phyloP scores from a whole-genome alignment of 2,113 vertebrate genomes.

The Tautogolabrus adspersus region DNA sequence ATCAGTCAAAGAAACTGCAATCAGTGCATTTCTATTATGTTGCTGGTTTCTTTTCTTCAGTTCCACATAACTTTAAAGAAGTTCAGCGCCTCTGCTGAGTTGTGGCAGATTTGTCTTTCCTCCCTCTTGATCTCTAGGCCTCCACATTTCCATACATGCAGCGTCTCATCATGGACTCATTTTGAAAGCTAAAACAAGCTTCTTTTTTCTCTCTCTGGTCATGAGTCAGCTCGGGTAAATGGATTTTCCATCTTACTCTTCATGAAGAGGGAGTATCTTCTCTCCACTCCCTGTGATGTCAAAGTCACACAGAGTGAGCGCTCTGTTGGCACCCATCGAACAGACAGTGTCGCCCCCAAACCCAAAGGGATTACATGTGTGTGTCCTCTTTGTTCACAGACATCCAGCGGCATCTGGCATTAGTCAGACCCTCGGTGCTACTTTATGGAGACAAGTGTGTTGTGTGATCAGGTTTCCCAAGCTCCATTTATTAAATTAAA shows the following conservation, averaged over 20 bases:
- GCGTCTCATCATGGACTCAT: conserved; percentile 55
- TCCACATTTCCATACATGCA: conserved; percentile 69
- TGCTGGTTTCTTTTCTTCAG: not conserved
- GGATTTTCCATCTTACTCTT: conserved; percentile 78
- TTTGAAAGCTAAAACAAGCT: conserved; percentile 59
- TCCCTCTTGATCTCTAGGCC: conserved; percentile 23
- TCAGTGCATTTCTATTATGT: too few relatives aligned
- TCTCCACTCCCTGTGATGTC: conserved; percentile 71
- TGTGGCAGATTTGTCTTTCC: conserved; percentile 39
- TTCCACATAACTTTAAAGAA: conserved; percentile 26
- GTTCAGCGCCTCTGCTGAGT: conserved; percentile 22
- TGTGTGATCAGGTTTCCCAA: conserved; percentile 73
- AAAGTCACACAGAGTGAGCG: conserved; percentile 65
- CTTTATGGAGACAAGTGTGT: conserved; percentile 72
- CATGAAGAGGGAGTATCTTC: conserved; percentile 68
- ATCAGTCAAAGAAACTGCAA: too few relatives aligned
- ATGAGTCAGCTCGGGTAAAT: conserved; percentile 77
- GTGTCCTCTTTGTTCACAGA: conserved; percentile 74
- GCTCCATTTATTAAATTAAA: conserved; percentile 78
- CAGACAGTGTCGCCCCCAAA: conserved; percentile 68
- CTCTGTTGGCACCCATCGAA: conserved; percentile 68
- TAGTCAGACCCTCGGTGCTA: conserved; percentile 64
- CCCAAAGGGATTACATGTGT: conserved; percentile 74
- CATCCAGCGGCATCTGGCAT: conserved; percentile 77
- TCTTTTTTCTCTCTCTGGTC: conserved; percentile 36